Evolutionary conservation across 2,113 vertebrate species (phyloP).

Genomic region (Ranitomeya imitator): DNA sequence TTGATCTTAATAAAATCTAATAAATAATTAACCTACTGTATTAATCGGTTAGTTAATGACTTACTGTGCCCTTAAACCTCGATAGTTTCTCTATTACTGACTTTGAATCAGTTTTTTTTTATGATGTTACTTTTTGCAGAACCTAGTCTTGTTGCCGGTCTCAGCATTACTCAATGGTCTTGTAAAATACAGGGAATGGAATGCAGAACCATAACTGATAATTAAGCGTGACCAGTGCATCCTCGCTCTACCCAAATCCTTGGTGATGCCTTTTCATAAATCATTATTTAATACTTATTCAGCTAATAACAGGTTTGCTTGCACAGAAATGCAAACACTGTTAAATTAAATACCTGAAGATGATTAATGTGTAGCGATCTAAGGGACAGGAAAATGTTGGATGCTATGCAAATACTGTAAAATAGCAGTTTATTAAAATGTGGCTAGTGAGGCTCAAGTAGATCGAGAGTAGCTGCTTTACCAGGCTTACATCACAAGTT

Average conservation of each 20-base stretch:
- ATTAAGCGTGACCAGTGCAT: background rate
- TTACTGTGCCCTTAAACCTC: background rate
- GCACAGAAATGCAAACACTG: conserved; percentile 30
- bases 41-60: background rate
- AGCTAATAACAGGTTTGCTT: conserved; percentile 41
- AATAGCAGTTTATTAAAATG: conserved; percentile 35
- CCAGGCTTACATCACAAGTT: background rate
- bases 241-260: conserved; percentile 1
- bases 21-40: too few relatives aligned
- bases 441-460: background rate
- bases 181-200: background rate
- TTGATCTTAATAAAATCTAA: too few relatives aligned
- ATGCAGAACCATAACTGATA: background rate
- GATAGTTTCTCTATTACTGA: background rate
- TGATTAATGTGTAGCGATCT: conserved; percentile 9
- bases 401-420: conserved; percentile 34
- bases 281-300: conserved; percentile 40
- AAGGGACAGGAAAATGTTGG: background rate
- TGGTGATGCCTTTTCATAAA: conserved; percentile 32
- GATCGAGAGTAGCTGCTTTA: background rate
- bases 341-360: conserved; percentile 42
- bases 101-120: background rate
- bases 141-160: background rate
- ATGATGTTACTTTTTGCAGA: background rate
- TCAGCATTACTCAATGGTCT: background rate